Conservation (phyloP, 1,140 invertebrate species). For the Metaphire vulgaris region DNA sequence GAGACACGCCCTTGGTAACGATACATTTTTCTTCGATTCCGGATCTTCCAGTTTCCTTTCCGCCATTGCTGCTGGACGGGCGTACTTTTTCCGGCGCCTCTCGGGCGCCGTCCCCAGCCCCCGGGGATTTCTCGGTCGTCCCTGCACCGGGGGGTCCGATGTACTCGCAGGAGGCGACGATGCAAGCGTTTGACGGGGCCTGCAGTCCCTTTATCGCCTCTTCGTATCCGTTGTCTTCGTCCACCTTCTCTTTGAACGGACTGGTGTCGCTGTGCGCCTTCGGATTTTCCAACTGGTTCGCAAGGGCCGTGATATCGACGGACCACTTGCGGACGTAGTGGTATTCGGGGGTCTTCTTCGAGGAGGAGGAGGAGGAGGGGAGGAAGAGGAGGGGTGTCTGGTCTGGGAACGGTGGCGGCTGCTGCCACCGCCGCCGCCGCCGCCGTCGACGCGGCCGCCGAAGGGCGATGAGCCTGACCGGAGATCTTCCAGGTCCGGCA, state of each 20-base stretch:
- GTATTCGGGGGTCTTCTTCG: slow-evolving; percentile 34
- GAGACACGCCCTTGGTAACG: neutral
- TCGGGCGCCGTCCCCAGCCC: too few species aligned
- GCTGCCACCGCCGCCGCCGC: too few species aligned
- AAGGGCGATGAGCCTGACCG: slow-evolving; percentile 4
- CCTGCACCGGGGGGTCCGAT: neutral
- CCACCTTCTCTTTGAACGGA: slow-evolving; percentile 29
- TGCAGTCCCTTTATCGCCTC: neutral
- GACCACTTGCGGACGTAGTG: slow-evolving; percentile 50
- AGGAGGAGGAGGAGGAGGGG: too few species aligned
- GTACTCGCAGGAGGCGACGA: neutral
- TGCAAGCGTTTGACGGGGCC: neutral
- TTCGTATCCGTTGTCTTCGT: neutral
- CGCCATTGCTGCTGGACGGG: too few species aligned
- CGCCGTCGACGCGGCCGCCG: neutral
- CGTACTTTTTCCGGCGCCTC: too few species aligned
- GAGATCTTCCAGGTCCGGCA: neutral
- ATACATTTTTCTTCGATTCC: neutral
- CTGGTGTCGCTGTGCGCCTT: slow-evolving; percentile 40
- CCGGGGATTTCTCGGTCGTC: neutral
- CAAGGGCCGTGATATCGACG: slow-evolving; percentile 47
- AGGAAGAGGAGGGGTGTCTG: too few species aligned
- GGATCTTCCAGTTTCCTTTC: neutral
- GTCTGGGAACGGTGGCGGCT: too few species aligned
- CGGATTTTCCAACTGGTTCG: slow-evolving; percentile 49